Evolutionary conservation across 2,888 invertebrate genomes (phyloP).

Genomic region (Dyspetes luteomarginatus): DNA sequence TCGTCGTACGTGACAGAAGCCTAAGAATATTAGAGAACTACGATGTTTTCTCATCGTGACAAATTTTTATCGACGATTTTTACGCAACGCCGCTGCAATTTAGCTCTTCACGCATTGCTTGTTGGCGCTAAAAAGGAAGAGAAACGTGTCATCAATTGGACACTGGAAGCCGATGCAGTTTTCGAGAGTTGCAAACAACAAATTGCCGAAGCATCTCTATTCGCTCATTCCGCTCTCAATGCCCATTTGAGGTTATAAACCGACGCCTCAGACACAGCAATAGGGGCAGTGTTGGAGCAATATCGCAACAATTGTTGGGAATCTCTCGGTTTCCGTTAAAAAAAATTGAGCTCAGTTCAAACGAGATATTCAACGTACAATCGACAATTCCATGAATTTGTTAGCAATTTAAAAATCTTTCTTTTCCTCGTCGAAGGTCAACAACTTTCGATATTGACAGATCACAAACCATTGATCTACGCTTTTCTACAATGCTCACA

Average conservation of each 20-base stretch:
- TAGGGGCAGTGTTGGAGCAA: conserved; percentile 46
- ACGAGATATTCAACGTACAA: conserved; percentile 68
- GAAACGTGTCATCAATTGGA: conserved; percentile 35
- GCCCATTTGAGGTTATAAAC: not conserved
- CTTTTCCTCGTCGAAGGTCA: conserved; percentile 36
- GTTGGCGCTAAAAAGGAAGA: conserved; percentile 43
- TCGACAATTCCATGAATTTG: conserved; percentile 50
- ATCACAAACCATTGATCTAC: conserved; percentile 46
- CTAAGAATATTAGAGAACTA: not conserved
- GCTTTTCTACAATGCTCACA: conserved; percentile 31
- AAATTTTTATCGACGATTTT: conserved; percentile 52
- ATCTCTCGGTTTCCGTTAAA: conserved; percentile 33
- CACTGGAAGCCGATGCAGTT: conserved; percentile 37
- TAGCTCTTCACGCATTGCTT: conserved; percentile 11
- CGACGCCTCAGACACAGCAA: conserved; percentile 36
- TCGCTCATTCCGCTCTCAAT: conserved; percentile 3
- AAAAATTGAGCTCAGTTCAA: conserved; percentile 55
- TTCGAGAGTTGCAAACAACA: conserved; percentile 16
- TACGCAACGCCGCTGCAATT: conserved; percentile 5
- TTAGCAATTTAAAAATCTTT: conserved; percentile 32
- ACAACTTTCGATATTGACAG: conserved; percentile 24
- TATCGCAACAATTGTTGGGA: not conserved
- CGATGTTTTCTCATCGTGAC: conserved; percentile 48
- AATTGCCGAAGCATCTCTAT: conserved; percentile 10
- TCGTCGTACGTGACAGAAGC: no score